These are phyloP conservation scores for Aix galericulata DNA, from an alignment of 2,113 vertebrate genomes.

Conservation along the genomic window DNA sequence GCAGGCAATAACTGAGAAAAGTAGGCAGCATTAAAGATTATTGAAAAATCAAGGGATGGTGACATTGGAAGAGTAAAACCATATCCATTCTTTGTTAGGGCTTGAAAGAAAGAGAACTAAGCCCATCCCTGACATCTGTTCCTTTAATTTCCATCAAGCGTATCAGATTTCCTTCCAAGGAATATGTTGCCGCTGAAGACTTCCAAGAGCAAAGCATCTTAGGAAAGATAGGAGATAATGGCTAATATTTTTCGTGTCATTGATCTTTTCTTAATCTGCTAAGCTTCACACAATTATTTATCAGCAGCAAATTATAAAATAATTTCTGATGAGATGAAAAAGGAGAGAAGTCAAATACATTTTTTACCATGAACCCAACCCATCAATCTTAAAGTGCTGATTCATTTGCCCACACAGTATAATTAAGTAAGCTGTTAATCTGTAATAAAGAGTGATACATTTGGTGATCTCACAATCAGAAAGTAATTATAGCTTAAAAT, in stretches of 20 bases:
- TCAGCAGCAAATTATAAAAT: conserved; percentile 20
- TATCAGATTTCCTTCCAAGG: not conserved
- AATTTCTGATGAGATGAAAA: conserved; percentile 5
- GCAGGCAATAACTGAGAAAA: not conserved
- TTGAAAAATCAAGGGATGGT: not conserved
- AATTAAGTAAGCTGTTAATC: conserved; percentile 59
- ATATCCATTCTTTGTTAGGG: not conserved
- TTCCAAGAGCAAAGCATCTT: not conserved
- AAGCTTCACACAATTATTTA: conserved; percentile 9
- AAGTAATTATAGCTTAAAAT: conserved; percentile 35
- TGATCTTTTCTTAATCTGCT: not conserved
- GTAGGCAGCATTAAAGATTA: not conserved
- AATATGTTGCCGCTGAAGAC: not conserved
- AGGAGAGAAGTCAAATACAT: not conserved
- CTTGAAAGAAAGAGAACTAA: not conserved
- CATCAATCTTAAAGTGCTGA: conserved; percentile 38
- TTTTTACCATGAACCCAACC: conserved; percentile 35
- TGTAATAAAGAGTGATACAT: conserved; percentile 47
- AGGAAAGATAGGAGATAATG: not conserved
- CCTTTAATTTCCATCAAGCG: conserved; percentile 49
- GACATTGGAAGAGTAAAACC: not conserved
- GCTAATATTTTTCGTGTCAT: not conserved
- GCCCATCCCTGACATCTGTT: conserved; percentile 22
- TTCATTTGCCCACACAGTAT: conserved; percentile 45
- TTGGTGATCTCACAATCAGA: conserved; percentile 24